Base-by-base conservation (phyloP, 2,888 invertebrate species). In the Rambutsinella grinnellia region DNA sequence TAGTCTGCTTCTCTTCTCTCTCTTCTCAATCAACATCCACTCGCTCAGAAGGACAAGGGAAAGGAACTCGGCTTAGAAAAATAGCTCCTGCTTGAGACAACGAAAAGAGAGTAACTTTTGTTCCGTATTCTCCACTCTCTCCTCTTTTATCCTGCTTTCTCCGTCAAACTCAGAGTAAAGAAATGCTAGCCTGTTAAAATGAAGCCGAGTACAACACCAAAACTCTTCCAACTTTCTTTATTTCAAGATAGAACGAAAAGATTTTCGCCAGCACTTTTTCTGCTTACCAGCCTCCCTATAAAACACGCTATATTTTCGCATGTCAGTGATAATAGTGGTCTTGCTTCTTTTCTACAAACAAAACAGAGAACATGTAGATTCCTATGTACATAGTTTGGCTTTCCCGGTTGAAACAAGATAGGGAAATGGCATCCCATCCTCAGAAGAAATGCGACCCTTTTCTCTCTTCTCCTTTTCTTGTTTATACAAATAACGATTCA, bases 181-280 rank as follows among this genome's bases (percentile, higher is more conserved):
- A 24, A 47, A 24, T 47, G 23, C 54, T n/a, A 54, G 24, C 54
- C 46, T 65, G 65, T 54, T 65, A 36, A 54, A 65, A 65, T 54
- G 65, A 54, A 54, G 44, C 54, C 23, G 46, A 65, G 28, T 36
- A 44, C 54, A 65, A 65, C 65, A 65, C 44, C 65, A 44, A 28
- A 2, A 17, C 51, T 53, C 51, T 51, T n/a, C n/a, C n/a, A n/a
- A n/a, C n/a, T n/a, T n/a, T n/a, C n/a, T n/a, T n/a, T n/a, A n/a
- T n/a, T n/a, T n/a, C n/a, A n/a, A 23, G 47, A 51, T 23, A 51
- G 24, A 17, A 60, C 23, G 24, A 44, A 44, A 19, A 28, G 46
- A 36, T 49, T 62, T 49, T 62, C 24, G 36, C 44, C 15, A 15
- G 26, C 47, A n/a, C 49, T 36, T 2, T 62, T 62, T n/a, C 1